Evolutionary conservation across 2,113 vertebrate genomes (phyloP), one percentile per base, ranked within the genome.

Genomic region (Malurus elegans): DNA sequence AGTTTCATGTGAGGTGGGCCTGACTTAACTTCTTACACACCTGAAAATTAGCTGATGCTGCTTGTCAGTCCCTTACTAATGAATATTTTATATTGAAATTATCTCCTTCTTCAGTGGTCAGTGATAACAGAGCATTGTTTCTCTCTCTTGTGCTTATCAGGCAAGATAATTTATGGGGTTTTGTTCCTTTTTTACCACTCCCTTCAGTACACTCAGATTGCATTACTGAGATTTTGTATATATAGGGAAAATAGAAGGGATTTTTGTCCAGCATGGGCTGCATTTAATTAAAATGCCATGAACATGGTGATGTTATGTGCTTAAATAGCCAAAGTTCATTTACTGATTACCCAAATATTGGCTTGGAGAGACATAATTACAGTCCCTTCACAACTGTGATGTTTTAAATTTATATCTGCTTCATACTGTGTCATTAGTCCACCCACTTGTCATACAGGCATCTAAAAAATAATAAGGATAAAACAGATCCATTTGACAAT

Each of bases 291-390:
- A 89, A 85, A 76, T 40, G 29, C 56, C 58, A 76, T 0, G 11
- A 72, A 51, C 11, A 38, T 56, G 28, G 20, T 70, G 69, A 86
- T 40, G 34, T 51, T 31, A 12, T 44, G 42, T 4, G 4, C 29
- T 83, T 79, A 81, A 89, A 64, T 19, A 85, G 85, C 28, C 71
- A 53, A 79, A 92, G 62, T 70, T 95, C 23, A 2, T 45, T 73
- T 73, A 53, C 58, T 62, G 45, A 91, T 79, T 86, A 73, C 20
- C 34, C 71, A 96, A 96, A 95, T 88, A 91, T 86, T 95, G 89
- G 21, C 51, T 82, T 67, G 82, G 70, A 90, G 84, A 79, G 71
- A 81, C 20, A 28, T 82, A 89, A 95, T 87, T 87, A 87, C 80
- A 81, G 61, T 44, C 57, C 40, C 92, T 89, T 53, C 53, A 25